A percentile compares a stretch with the other conserved stretches of the same genome.
Conservation (phyloP, 2,888 invertebrate species). For the Mesorhabditis belari region DNA sequence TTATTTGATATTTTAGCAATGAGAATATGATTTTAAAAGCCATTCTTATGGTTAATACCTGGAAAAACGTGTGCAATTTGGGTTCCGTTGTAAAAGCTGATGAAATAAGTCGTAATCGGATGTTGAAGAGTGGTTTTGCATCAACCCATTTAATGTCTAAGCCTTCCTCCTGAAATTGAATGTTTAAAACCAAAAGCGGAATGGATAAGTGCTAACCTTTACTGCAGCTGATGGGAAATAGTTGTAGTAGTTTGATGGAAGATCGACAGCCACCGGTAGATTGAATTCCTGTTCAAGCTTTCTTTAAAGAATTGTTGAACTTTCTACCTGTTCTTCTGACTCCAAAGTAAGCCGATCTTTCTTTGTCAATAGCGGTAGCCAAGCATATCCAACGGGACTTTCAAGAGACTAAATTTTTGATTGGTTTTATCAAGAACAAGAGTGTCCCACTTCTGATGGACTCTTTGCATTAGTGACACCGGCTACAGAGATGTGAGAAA, state of each 20-base stretch:
- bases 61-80: slow-evolving; percentile 43
- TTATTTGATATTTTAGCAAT: too few relatives aligned
- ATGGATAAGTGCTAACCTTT: slow-evolving; percentile 68
- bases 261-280: slow-evolving; percentile 77
- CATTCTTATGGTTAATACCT: slow-evolving; percentile 46
- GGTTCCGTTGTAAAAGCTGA: slow-evolving; percentile 70
- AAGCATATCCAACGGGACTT: slow-evolving; percentile 80
- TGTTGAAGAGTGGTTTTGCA: slow-evolving; percentile 75
- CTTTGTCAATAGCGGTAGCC: slow-evolving; percentile 78
- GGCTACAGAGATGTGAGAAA: slow-evolving; percentile 90
- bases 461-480: slow-evolving; percentile 40
- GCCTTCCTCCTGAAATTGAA: slow-evolving; percentile 64
- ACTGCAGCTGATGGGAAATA: slow-evolving; percentile 82
- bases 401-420: slow-evolving; percentile 53
- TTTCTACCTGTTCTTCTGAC: slow-evolving; percentile 74
- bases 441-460: slow-evolving; percentile 13
- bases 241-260: slow-evolving; percentile 81
- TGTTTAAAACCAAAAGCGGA: not conserved
- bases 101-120: slow-evolving; percentile 76
- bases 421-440: slow-evolving; percentile 27
- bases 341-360: slow-evolving; percentile 63
- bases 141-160: slow-evolving; percentile 91
- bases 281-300: slow-evolving; percentile 62
- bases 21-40: slow-evolving; percentile 10
- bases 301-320: too few relatives aligned